phyloP scores from a whole-genome alignment of 64 coral and sea anemone genomes.

The Montipora sp. region DNA sequence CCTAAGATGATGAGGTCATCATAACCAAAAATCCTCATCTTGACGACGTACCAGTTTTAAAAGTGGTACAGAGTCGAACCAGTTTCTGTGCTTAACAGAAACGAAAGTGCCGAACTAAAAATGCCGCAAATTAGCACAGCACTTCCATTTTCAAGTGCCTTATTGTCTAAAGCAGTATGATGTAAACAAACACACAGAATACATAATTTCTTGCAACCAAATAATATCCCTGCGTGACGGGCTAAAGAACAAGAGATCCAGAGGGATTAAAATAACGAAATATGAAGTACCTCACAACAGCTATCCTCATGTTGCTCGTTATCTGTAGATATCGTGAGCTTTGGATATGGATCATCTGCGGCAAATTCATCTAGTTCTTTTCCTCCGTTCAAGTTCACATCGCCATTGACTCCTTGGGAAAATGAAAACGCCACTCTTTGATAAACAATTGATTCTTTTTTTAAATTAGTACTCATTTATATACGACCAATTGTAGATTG shows the following conservation, averaged over 20 bases:
- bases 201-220: background rate
- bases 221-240: background rate
- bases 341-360: constrained; percentile 26
- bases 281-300: constrained; percentile 83
- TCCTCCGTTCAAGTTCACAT: constrained; percentile 6
- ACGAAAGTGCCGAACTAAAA: background rate
- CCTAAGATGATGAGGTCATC: background rate
- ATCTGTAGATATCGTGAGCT: background rate
- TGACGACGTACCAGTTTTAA: background rate
- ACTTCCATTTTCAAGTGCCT: background rate
- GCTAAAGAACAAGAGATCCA: background rate
- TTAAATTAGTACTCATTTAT: too few relatives aligned
- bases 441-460: background rate
- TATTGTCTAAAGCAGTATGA: background rate
- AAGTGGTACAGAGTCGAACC: background rate
- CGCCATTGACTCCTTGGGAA: constrained; percentile 30
- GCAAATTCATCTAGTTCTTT: constrained; percentile 6
- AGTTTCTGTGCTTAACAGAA: background rate
- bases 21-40: background rate
- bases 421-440: background rate
- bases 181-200: constrained; percentile 1
- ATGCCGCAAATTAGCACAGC: background rate
- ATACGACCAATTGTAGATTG: too few relatives aligned
- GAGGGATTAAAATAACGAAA: constrained; percentile 8
- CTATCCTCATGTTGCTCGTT: constrained; percentile 74